These are phyloP conservation scores for Chaetogeoica ovagalla DNA, from an alignment of 2,888 invertebrate genomes.

Conservation along the genomic window DNA sequence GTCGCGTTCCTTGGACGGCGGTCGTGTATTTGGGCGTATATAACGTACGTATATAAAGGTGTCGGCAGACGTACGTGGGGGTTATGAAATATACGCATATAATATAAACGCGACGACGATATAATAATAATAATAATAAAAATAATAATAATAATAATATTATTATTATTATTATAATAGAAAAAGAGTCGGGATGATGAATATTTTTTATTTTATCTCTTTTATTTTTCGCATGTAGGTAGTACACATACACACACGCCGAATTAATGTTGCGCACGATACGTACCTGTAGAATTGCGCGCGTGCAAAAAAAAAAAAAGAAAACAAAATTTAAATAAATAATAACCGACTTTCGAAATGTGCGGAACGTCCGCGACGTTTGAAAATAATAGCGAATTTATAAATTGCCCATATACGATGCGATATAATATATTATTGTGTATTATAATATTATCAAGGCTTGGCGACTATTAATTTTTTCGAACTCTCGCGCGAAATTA, in stretches of 20 bases:
- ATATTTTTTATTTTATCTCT: background rate
- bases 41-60: background rate
- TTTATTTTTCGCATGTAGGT: conserved; percentile 36
- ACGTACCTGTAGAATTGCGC: background rate
- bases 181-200: background rate
- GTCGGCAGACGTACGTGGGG: conserved; percentile 37
- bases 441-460: too few species aligned
- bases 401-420: background rate
- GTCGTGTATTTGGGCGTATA: conserved; percentile 34
- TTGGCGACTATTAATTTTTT: too few species aligned
- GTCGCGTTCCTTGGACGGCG: too few species aligned
- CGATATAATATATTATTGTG: background rate
- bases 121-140: too few species aligned
- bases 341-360: conserved; percentile 26
- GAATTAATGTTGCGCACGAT: conserved; percentile 46
- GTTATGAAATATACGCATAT: conserved; percentile 14
- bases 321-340: background rate
- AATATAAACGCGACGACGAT: background rate
- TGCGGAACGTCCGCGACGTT: conserved; percentile 14
- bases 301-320: background rate
- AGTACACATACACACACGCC: conserved; percentile 6
- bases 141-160: too few species aligned
- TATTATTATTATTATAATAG: too few species aligned
- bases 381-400: conserved; percentile 2
- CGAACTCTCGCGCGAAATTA: too few species aligned